Conservation (phyloP, 2,113 vertebrate species). For the Scopus umbretta region DNA sequence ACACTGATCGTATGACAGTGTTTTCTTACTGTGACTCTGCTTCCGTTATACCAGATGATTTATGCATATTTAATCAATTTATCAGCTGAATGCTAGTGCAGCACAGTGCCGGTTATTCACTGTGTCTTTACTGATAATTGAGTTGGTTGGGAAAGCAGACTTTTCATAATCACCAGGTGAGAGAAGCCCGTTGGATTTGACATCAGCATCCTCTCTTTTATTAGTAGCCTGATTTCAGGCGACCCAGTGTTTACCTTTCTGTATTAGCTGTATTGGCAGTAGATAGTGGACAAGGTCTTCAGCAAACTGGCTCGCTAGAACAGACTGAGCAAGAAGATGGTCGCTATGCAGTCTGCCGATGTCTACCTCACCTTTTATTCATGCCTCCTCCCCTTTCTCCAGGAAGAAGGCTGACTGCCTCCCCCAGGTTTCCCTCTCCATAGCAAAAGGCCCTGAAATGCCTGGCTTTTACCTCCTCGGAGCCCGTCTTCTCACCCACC, state of each 20-base stretch:
- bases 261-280: neutral
- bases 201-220: neutral
- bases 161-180: neutral
- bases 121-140: neutral
- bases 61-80: neutral
- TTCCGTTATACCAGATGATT: neutral
- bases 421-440: neutral
- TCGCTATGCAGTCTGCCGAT: neutral
- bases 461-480: neutral
- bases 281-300: neutral
- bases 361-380: neutral
- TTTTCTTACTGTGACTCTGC: neutral
- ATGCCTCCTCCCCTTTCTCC: neutral
- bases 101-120: neutral
- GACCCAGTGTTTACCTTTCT: neutral
- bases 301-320: neutral
- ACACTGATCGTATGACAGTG: accelerated
- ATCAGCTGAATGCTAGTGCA: neutral
- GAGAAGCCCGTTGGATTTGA: neutral
- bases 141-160: neutral
- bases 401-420: neutral
- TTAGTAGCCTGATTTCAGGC: neutral
- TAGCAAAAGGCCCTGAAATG: neutral
- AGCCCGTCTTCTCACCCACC: neutral
- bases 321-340: neutral